Percentiles rank a stretch among this genome's conserved stretches.
Conservation (phyloP, 2,888 invertebrate species). For the Keiferia lycopersicella region DNA sequence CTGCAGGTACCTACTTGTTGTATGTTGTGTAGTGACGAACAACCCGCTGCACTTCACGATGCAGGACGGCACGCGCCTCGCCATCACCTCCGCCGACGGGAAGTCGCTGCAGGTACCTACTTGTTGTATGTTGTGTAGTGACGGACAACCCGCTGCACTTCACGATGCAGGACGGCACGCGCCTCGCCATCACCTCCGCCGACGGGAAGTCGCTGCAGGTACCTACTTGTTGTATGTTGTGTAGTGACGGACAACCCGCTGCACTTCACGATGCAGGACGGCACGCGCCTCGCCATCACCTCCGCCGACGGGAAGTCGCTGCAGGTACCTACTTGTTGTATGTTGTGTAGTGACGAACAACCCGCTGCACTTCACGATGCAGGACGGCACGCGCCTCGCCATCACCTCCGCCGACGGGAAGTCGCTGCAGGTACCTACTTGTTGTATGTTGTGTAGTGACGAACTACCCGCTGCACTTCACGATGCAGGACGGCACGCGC, state of each 20-base stretch:
- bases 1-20: no score
- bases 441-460: no score
- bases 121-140: no score
- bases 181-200: slow-evolving; percentile 82
- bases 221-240: no score
- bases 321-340: no score
- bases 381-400: slow-evolving; percentile 85
- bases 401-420: slow-evolving; percentile 81
- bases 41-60: slow-evolving; percentile 85
- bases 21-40: no score
- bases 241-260: no score
- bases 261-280: slow-evolving; percentile 86
- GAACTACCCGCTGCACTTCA: no score
- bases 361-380: slow-evolving; percentile 85
- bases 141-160: no score
- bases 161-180: slow-evolving; percentile 85
- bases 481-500: slow-evolving; percentile 85
- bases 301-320: slow-evolving; percentile 77
- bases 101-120: slow-evolving; percentile 69
- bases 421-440: slow-evolving; percentile 68
- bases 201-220: slow-evolving; percentile 76
- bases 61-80: slow-evolving; percentile 85
- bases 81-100: slow-evolving; percentile 81
- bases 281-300: slow-evolving; percentile 83
- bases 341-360: no score